These are phyloP conservation scores for Goniozus legneri DNA, from an alignment of 1,140 invertebrate genomes.

Conservation along the genomic window DNA sequence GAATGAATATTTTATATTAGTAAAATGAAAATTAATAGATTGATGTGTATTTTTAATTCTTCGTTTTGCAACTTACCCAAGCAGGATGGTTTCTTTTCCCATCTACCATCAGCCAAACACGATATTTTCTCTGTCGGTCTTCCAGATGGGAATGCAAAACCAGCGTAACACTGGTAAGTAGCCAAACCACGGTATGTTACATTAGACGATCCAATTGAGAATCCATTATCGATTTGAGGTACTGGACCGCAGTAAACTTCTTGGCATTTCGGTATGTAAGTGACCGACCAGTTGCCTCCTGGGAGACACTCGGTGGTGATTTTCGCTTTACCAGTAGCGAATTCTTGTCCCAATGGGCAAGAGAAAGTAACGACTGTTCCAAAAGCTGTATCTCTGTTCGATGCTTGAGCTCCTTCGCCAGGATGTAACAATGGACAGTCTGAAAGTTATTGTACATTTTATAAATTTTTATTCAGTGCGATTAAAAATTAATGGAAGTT, in stretches of 20 bases:
- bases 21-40: not conserved
- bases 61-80: constrained; percentile 61
- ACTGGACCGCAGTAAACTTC: constrained; percentile 96
- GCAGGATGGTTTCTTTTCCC: constrained; percentile 89
- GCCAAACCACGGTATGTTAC: constrained; percentile 90
- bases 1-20: constrained; percentile 1
- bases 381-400: constrained; percentile 87
- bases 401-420: constrained; percentile 82
- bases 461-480: not conserved
- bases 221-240: constrained; percentile 96
- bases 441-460: constrained; percentile 54
- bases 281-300: constrained; percentile 90
- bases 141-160: constrained; percentile 88
- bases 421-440: constrained; percentile 85
- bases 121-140: constrained; percentile 85
- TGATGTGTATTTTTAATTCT: no score
- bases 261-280: constrained; percentile 92
- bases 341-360: constrained; percentile 91
- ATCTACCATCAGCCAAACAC: constrained; percentile 81
- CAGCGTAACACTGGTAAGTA: constrained; percentile 94
- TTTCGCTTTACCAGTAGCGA: constrained; percentile 82
- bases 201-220: constrained; percentile 91
- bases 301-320: constrained; percentile 82
- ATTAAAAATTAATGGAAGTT: not conserved
- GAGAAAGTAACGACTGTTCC: constrained; percentile 86